Conservation (phyloP, 2,888 invertebrate genomes). For the Ephialtes manifestator region DNA sequence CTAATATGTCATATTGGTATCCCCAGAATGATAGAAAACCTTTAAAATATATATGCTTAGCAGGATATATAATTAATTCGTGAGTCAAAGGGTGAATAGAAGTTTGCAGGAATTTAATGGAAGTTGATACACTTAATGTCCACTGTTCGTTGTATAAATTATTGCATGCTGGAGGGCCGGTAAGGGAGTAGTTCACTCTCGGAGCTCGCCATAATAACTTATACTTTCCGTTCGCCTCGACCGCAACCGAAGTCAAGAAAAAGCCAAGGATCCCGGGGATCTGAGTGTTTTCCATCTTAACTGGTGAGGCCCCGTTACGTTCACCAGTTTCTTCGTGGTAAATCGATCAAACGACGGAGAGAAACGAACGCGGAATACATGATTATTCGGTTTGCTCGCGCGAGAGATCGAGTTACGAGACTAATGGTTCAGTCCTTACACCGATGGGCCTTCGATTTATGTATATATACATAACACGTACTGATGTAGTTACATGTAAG, state of each 20-base stretch:
- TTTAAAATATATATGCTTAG: background rate
- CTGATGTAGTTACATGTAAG: slow-evolving; percentile 15
- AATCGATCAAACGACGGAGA: slow-evolving; percentile 73
- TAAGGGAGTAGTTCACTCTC: slow-evolving; percentile 57
- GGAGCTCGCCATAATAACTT: slow-evolving; percentile 77
- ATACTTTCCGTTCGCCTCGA: slow-evolving; percentile 77
- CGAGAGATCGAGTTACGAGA: slow-evolving; percentile 49
- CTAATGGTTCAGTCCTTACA: slow-evolving; percentile 53
- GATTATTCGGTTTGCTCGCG: slow-evolving; percentile 66
- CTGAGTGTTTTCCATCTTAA: slow-evolving; percentile 76
- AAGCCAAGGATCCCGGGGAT: slow-evolving; percentile 72
- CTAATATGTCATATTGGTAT: slow-evolving; percentile 12
- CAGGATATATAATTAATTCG: slow-evolving; percentile 8
- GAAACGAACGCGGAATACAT: slow-evolving; percentile 70
- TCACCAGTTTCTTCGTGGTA: slow-evolving; percentile 75
- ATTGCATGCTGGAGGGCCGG: slow-evolving; percentile 43
- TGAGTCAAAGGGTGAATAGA: slow-evolving; percentile 5
- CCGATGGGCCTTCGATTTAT: slow-evolving; percentile 26
- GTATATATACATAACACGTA: background rate
- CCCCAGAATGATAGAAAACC: slow-evolving; percentile 7
- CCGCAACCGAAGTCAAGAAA: slow-evolving; percentile 59
- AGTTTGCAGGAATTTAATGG: slow-evolving; percentile 12
- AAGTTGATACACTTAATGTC: slow-evolving; percentile 45
- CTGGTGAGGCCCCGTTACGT: slow-evolving; percentile 75
- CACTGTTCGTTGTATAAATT: slow-evolving; percentile 64